Evolutionary conservation across 2,888 invertebrate genomes (phyloP), one percentile per base, ranked within the genome.

Genomic region (Pristionchus arcanus): DNA sequence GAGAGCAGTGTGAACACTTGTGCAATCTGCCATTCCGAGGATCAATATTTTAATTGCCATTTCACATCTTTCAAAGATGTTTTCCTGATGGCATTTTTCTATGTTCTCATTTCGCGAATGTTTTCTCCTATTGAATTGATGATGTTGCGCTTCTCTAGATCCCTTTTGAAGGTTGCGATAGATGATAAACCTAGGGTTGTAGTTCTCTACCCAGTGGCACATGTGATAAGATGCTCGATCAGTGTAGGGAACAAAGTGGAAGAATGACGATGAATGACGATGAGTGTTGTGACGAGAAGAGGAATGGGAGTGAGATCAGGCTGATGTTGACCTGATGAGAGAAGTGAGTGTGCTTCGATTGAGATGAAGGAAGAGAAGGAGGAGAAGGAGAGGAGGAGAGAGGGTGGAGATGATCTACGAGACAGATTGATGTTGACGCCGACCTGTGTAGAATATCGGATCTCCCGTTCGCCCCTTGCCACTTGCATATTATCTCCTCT

Each of bases 251-350:
- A 34, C 71, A 71, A 34, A 71, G 71, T 34, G 34, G 28, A 34
- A 7, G 77, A 77, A 77, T 37, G 77, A 77, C 21, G 74, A 74
- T 37, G 74, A 37, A 37, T 74, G 74, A 37, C 42, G 77, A 77
- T 13, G 77, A 34, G 71, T 16, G 55, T 16, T 55, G 42, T 49
- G 42, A 49, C 13, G 42, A 13, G 59, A 21, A 28, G 28, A 9
- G 28, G 59, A 68, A 28, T 68, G 28, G 71, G 31, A 71, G 34
- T 71, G 71, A 71, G 71, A 71, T 71, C 31, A 66, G 66, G 25
- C 66, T 71, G n/a, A n/a, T n/a, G 71, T 71, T 71, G 71, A 71
- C 34, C 71, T 71, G 71, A 71, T 34, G 77, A 42, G 77, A 77
- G 77, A 77, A 28, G n/a, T 49, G 37, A 21, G 77, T 77, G 77